Evolutionary conservation across 2,113 vertebrate genomes (phyloP).

Genomic region (Sceloporus undulatus): DNA sequence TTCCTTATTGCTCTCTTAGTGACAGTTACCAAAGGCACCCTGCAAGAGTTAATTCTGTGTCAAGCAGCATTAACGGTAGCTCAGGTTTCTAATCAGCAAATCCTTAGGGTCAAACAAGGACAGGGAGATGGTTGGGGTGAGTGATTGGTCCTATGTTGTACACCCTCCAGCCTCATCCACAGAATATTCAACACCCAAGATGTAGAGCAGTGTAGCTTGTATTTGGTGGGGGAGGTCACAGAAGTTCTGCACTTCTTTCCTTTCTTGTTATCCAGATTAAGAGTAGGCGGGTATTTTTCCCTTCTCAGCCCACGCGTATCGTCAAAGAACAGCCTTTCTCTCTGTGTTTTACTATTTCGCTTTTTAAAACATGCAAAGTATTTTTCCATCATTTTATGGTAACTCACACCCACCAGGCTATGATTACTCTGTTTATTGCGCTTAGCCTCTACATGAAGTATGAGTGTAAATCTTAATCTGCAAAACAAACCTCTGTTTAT

Average conservation of each 20-base stretch:
- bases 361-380: conserved; percentile 19
- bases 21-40: conserved; percentile 50
- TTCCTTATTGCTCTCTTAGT: conserved; percentile 33
- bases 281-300: conserved; percentile 7
- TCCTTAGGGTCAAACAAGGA: conserved; percentile 68
- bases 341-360: background rate
- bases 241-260: background rate
- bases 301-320: background rate
- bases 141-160: conserved; percentile 13
- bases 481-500: background rate
- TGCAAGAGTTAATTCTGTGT: conserved; percentile 71
- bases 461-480: background rate
- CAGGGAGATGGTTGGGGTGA: conserved; percentile 30
- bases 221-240: background rate
- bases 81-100: conserved; percentile 66
- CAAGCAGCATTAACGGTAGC: conserved; percentile 67
- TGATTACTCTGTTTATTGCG: background rate
- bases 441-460: background rate
- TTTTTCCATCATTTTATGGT: background rate
- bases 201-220: conserved; percentile 10
- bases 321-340: conserved; percentile 4
- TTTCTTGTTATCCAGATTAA: conserved; percentile 15
- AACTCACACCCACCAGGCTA: background rate
- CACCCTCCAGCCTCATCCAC: background rate
- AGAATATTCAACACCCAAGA: conserved; percentile 36